Percentiles rank a stretch among this genome's conserved stretches.
These are phyloP conservation scores for Spodoptera exigua DNA, from an alignment of 2,888 invertebrate genomes.

Conservation along the genomic window DNA sequence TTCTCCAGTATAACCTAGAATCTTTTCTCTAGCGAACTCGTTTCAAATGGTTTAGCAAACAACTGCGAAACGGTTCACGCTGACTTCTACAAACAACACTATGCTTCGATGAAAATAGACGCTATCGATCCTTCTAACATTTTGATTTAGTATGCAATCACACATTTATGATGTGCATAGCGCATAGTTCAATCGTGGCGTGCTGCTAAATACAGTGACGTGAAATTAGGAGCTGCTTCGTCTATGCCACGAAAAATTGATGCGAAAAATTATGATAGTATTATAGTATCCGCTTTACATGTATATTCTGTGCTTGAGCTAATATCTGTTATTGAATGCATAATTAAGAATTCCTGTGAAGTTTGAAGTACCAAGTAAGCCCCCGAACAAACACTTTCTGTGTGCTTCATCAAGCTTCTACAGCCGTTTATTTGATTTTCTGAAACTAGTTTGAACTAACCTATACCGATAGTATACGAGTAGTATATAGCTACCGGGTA, in stretches of 20 bases:
- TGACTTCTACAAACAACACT: slow-evolving; percentile 37
- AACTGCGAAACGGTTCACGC: slow-evolving; percentile 34
- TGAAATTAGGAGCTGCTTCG: slow-evolving; percentile 1
- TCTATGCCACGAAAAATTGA: neutral
- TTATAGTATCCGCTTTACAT: too few relatives aligned
- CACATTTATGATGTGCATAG: slow-evolving; percentile 20
- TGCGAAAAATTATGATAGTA: too few relatives aligned
- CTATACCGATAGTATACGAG: too few relatives aligned
- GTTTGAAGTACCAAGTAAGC: too few relatives aligned
- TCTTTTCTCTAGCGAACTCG: slow-evolving; percentile 6
- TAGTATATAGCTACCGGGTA: too few relatives aligned
- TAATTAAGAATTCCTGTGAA: too few relatives aligned
- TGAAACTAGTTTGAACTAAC: too few relatives aligned
- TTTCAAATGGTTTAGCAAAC: slow-evolving; percentile 36
- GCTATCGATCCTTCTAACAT: slow-evolving; percentile 18
- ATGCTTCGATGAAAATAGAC: slow-evolving; percentile 42
- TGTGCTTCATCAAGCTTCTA: too few relatives aligned
- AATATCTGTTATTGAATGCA: too few relatives aligned
- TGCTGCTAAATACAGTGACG: neutral
- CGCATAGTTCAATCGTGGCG: slow-evolving; percentile 2
- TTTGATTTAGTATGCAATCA: slow-evolving; percentile 46
- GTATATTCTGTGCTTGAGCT: too few relatives aligned
- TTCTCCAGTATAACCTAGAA: neutral
- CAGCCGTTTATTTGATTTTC: too few relatives aligned
- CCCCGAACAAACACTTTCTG: too few relatives aligned